Conservation (phyloP, 1,140 invertebrate genomes). For the Leptinotarsa undecemlineata region DNA sequence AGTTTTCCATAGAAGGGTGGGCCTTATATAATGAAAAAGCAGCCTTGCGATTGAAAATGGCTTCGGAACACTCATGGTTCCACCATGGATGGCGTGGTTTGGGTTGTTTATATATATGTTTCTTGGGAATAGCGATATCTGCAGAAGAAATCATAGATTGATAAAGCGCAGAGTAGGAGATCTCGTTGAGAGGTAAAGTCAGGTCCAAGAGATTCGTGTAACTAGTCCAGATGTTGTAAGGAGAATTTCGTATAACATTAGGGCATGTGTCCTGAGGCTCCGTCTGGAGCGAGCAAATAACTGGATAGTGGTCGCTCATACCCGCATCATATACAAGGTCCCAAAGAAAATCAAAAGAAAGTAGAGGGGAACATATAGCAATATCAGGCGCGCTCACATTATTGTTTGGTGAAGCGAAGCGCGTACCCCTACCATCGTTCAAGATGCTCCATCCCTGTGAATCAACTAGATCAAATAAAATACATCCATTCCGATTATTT, state of each 20-base stretch:
- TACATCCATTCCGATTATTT: not conserved
- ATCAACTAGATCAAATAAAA: not conserved
- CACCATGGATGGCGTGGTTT: not conserved
- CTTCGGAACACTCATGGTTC: too few relatives aligned
- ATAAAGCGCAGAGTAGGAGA: not conserved
- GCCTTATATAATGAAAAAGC: constrained; percentile 5
- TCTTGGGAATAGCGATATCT: not conserved
- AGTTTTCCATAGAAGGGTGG: not conserved
- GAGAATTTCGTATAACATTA: not conserved
- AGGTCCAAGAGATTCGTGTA: not conserved
- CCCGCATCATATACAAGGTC: not conserved
- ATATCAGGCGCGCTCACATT: not conserved
- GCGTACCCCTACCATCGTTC: not conserved
- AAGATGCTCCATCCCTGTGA: not conserved
- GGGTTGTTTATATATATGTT: not conserved
- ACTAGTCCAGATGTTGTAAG: not conserved
- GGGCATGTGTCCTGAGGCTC: not conserved
- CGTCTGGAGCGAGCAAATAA: not conserved
- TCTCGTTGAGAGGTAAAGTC: not conserved
- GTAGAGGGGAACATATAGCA: not conserved
- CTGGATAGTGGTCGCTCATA: constrained; percentile 10
- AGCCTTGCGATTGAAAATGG: not conserved
- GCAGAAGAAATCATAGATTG: constrained; percentile 1
- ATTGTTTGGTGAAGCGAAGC: not conserved
- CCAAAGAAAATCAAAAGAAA: not conserved